These are phyloP conservation scores for Trachythela sp. DNA, from an alignment of 64 coral and sea anemone species.

Conservation along the genomic window DNA sequence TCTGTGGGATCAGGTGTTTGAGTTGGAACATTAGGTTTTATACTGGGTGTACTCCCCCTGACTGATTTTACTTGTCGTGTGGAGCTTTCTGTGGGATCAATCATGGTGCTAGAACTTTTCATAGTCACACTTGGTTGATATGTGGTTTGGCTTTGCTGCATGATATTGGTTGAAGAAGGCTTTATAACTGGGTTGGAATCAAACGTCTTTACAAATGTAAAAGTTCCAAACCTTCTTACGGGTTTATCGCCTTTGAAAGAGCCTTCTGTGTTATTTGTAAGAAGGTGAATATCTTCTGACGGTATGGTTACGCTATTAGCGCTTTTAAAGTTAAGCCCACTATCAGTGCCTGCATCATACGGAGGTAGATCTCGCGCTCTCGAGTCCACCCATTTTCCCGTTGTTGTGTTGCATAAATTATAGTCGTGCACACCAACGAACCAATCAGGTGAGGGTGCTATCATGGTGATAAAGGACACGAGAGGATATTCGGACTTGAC, in stretches of 20 bases:
- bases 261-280: slow-evolving; percentile 15
- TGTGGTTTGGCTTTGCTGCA: not conserved
- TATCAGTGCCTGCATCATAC: slow-evolving; percentile 47
- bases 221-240: slow-evolving; percentile 9
- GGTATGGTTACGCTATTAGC: not conserved
- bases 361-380: not conserved
- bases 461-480: slow-evolving; percentile 28
- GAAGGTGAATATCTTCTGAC: not conserved
- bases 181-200: not conserved
- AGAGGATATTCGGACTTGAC: not conserved
- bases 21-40: too few species aligned
- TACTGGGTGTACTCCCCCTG: too few species aligned
- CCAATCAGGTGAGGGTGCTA: slow-evolving; percentile 56
- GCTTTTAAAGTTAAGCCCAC: not conserved
- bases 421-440: slow-evolving; percentile 52
- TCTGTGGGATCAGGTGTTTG: too few species aligned
- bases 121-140: too few species aligned
- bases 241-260: slow-evolving; percentile 25
- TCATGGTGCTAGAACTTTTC: too few species aligned
- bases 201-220: slow-evolving; percentile 4
- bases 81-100: too few species aligned
- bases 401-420: slow-evolving; percentile 19
- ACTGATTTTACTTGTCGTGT: too few species aligned
- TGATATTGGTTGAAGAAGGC: not conserved
- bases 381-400: slow-evolving; percentile 34